These are phyloP conservation scores for Muricea muricata DNA, from an alignment of 92 coral and sea anemone species.

Conservation along the genomic window DNA sequence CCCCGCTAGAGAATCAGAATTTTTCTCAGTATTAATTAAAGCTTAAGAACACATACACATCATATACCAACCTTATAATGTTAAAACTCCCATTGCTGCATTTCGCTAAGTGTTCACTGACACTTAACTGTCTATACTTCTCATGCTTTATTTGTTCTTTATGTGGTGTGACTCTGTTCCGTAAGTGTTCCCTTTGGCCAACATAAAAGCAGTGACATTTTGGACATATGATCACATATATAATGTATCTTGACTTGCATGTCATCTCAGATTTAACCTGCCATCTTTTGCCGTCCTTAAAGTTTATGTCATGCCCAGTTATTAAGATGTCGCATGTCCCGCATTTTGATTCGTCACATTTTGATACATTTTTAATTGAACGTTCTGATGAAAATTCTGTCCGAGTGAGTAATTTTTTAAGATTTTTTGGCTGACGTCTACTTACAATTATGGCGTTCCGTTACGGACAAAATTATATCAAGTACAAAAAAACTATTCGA, in stretches of 20 bases:
- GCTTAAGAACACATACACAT: too few species aligned
- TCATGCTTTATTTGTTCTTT: too few species aligned
- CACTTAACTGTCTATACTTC: not conserved
- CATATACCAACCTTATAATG: too few species aligned
- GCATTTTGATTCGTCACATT: conserved; percentile 23
- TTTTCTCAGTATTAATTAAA: too few species aligned
- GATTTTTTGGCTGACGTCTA: conserved; percentile 43
- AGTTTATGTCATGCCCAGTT: not conserved
- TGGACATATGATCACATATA: not conserved
- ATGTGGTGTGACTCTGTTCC: not conserved
- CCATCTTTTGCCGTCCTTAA: not conserved
- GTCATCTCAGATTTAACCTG: not conserved
- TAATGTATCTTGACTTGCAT: not conserved
- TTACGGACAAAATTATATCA: too few species aligned
- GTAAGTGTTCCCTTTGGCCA: not conserved
- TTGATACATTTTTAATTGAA: not conserved
- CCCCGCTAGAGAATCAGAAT: too few species aligned
- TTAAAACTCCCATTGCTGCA: not conserved
- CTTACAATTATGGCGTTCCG: too few species aligned
- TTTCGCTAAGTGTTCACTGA: not conserved
- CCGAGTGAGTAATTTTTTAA: conserved; percentile 4
- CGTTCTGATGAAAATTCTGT: conserved; percentile 10
- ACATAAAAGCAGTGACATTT: not conserved
- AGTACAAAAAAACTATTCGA: too few species aligned
- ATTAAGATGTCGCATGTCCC: conserved; percentile 27